Evolutionary conservation across 2,797 vertebrate genomes (phyloP).

Genomic region (Gobionotothen gibberifrons): DNA sequence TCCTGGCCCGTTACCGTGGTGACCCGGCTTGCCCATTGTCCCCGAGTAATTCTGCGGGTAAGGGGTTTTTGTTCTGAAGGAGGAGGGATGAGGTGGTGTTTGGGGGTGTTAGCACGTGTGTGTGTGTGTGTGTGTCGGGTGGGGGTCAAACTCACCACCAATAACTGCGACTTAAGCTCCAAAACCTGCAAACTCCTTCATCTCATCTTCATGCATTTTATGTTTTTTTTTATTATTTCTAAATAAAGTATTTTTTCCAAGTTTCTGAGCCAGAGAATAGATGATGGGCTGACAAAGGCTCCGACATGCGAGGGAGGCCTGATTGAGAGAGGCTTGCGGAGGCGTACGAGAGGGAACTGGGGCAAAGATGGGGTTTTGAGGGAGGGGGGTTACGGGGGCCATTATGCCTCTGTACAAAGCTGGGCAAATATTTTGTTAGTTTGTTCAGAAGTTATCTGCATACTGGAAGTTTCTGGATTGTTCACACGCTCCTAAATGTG

Average conservation of each 20-base stretch:
- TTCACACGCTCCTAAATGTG: conserved; percentile 1
- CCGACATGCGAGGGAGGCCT: conserved; percentile 60
- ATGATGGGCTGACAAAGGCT: conserved; percentile 74
- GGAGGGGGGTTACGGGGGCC: conserved; percentile 65
- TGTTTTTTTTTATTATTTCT: conserved; percentile 1
- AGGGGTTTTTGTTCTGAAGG: conserved; percentile 84
- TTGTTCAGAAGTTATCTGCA: conserved; percentile 65
- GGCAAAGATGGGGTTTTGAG: conserved; percentile 70
- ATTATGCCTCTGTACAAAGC: conserved; percentile 74
- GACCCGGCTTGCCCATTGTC: conserved; percentile 90
- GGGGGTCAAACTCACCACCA: conserved; percentile 73
- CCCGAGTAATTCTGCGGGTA: conserved; percentile 87
- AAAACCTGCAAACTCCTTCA: conserved; percentile 30
- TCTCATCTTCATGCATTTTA: neutral
- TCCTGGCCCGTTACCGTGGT: conserved; percentile 89
- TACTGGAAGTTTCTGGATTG: conserved; percentile 31
- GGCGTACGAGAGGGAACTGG: conserved; percentile 74
- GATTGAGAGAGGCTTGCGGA: conserved; percentile 62
- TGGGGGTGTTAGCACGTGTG: conserved; percentile 74
- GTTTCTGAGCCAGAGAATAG: conserved; percentile 58
- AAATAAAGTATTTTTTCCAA: conserved; percentile 37
- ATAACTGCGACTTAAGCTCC: conserved; percentile 49
- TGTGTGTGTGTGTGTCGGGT: conserved; percentile 34
- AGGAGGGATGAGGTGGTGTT: conserved; percentile 75
- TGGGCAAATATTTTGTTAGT: conserved; percentile 75